A percentile compares a stretch with the other conserved stretches of the same genome.
phyloP scores from a whole-genome alignment of 2,797 vertebrate species.

The Neosilurus mollespiculum region DNA sequence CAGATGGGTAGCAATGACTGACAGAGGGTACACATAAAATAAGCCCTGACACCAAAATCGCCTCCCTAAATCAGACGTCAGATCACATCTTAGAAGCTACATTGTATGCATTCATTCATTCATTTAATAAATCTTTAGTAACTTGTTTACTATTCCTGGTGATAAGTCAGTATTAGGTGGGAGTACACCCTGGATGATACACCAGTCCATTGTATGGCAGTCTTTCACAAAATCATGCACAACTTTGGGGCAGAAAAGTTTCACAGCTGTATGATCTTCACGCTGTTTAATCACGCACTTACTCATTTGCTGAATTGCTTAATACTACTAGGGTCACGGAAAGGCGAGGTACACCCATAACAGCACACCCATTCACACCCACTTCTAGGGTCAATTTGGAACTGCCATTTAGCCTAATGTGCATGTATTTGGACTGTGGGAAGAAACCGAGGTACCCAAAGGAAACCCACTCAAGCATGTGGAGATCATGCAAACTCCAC shows the following conservation, averaged over 20 bases:
- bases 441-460: too few species aligned
- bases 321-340: too few species aligned
- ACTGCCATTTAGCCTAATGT: too few species aligned
- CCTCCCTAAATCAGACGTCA: background rate
- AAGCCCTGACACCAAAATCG: background rate
- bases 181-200: background rate
- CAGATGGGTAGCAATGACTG: background rate
- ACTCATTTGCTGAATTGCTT: too few species aligned
- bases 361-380: too few species aligned
- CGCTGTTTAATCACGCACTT: too few species aligned
- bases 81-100: background rate
- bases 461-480: too few species aligned
- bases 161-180: background rate
- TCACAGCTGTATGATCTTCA: background rate
- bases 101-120: background rate
- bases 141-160: background rate
- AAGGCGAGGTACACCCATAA: too few species aligned
- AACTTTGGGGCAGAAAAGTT: background rate
- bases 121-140: background rate
- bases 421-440: too few species aligned
- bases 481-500: too few species aligned
- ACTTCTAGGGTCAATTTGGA: too few species aligned
- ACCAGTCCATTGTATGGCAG: background rate
- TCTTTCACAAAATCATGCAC: background rate
- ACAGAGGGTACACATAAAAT: background rate